These are phyloP conservation scores for Mustelus asterias DNA, from an alignment of 2,113 vertebrate genomes.

Conservation along the genomic window DNA sequence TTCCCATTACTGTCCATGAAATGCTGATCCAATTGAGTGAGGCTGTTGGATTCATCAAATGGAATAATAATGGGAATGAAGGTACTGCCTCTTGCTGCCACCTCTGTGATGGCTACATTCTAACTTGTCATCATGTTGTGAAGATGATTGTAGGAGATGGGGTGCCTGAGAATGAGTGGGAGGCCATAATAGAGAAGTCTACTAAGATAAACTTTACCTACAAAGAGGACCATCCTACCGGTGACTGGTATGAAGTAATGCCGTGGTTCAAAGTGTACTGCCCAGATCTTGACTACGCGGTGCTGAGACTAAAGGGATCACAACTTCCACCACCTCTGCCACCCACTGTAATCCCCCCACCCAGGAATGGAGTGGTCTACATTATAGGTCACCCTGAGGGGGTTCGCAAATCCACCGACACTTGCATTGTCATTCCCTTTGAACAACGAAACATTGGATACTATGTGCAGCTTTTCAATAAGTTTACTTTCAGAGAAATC, in stretches of 20 bases:
- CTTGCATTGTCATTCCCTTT: neutral
- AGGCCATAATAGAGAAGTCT: neutral
- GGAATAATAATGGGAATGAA: neutral
- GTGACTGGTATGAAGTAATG: neutral
- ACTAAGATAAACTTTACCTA: neutral
- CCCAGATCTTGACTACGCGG: neutral
- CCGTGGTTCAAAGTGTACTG: neutral
- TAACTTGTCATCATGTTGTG: neutral
- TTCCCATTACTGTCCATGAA: neutral
- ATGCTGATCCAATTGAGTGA: neutral
- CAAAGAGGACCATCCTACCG: neutral
- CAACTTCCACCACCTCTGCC: neutral
- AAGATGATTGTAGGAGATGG: neutral
- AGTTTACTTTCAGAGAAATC: neutral
- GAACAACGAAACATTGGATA: neutral
- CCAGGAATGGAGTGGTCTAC: neutral
- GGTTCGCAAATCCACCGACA: neutral
- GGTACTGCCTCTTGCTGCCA: neutral
- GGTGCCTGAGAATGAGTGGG: neutral
- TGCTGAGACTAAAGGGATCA: neutral
- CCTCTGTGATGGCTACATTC: neutral
- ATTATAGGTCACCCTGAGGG: neutral
- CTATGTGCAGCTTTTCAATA: neutral
- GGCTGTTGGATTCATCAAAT: neutral
- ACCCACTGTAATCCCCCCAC: neutral